Evolutionary conservation across 2,888 invertebrate genomes (phyloP).

Genomic region (Acanthosepion pharaonis): DNA sequence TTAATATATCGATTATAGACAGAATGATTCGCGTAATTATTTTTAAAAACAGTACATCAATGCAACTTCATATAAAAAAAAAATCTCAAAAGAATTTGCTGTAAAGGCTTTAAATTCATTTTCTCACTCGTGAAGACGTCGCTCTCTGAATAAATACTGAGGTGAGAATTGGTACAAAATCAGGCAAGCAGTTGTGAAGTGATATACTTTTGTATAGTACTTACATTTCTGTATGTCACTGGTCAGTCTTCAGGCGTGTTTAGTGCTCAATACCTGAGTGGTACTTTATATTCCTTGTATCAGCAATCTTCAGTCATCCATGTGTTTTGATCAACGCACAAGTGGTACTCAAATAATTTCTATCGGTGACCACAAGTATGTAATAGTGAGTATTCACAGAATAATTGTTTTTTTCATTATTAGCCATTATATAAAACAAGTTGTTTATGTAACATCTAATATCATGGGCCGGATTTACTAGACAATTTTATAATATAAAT

Average conservation of each 20-base stretch:
- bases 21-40: too few species aligned
- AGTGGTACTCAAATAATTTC: background rate
- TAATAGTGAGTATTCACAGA: background rate
- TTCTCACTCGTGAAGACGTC: background rate
- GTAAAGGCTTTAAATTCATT: too few species aligned
- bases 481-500: too few species aligned
- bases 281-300: background rate
- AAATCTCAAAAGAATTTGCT: too few species aligned
- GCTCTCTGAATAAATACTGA: background rate
- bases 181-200: background rate
- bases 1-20: too few species aligned
- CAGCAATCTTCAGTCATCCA: background rate
- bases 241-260: background rate
- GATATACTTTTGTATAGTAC: background rate
- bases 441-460: too few species aligned
- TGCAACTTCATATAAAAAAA: too few species aligned
- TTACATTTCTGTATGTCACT: background rate
- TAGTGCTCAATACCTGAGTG: conserved; percentile 33
- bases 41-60: too few species aligned
- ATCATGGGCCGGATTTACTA: too few species aligned
- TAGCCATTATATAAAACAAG: too few species aligned
- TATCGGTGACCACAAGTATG: background rate
- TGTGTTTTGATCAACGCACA: background rate
- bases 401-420: background rate
- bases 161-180: background rate